Percentiles rank a stretch among this genome's conserved stretches.
phyloP scores from a whole-genome alignment of 2,888 invertebrate species.

The Odontocolon sp. region DNA sequence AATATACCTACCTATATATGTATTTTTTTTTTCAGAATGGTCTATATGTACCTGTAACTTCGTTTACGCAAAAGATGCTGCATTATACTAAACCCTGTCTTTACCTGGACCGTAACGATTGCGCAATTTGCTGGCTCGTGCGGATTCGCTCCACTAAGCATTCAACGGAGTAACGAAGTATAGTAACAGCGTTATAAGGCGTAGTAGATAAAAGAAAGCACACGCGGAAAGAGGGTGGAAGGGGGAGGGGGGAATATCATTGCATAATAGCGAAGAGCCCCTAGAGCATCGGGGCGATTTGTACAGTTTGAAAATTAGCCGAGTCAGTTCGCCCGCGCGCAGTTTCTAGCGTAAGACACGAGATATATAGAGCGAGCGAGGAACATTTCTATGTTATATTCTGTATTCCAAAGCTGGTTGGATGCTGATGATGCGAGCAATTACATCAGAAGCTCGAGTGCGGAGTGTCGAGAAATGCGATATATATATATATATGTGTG shows the following conservation, averaged over 20 bases:
- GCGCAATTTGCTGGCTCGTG: slow-evolving; percentile 49
- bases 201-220: slow-evolving; percentile 57
- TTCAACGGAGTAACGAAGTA: slow-evolving; percentile 18
- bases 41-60: background rate
- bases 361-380: slow-evolving; percentile 39
- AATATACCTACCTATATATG: background rate
- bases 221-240: background rate
- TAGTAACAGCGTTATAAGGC: slow-evolving; percentile 33
- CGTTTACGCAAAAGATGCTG: background rate
- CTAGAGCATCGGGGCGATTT: slow-evolving; percentile 36
- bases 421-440: slow-evolving; percentile 48
- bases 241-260: background rate
- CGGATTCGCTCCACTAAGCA: slow-evolving; percentile 33
- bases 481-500: too few species aligned
- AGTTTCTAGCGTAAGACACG: background rate
- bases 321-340: slow-evolving; percentile 13
- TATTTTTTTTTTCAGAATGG: background rate
- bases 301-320: slow-evolving; percentile 57
- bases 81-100: slow-evolving; percentile 6
- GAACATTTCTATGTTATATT: background rate
- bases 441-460: slow-evolving; percentile 48
- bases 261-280: slow-evolving; percentile 18
- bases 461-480: slow-evolving; percentile 40
- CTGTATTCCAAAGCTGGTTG: background rate
- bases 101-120: slow-evolving; percentile 24